Base-by-base conservation (phyloP, 2,797 vertebrate genomes). In the Sus cebifrons region DNA sequence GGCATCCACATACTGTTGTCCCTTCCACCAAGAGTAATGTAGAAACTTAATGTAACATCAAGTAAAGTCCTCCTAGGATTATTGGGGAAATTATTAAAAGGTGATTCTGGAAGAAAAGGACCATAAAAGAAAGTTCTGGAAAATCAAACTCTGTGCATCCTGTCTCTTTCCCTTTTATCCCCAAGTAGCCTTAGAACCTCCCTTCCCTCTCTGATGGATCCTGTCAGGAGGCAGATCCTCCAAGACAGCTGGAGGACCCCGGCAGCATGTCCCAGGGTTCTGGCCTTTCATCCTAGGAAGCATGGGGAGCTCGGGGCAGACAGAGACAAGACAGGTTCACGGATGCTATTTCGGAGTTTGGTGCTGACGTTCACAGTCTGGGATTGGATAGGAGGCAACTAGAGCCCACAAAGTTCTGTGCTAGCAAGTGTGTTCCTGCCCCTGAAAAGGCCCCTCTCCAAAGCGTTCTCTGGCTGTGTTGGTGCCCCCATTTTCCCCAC, bases 31-130 rank as follows among this genome's bases (percentile, higher is more conserved):
- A 83, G 40, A 78, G 75, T 56, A 85, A 82, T 23, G 44, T 54
- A 15, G 12, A 29, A 44, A 32, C 74, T 73, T 58, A 70, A 78
- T 71, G 52, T 29, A 36, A 56, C 25, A 18, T 3, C 64, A 58
- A 1, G 8, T 60, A 62, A 95, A 54, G 14, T 67, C 62, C 12
- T 71, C 60, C 40, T 14, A 68, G 70, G 79, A 65, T 67, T 81
- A 74, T n/a, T 60, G 64, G 60, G 68, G 3, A 56, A 60, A 70
- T 56, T 86, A 56, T 64, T 74, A 21, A 65, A 18, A 67, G 71
- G 68, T 91, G 70, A 91, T 82, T 94, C 86, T 95, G 49, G 82
- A 88, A 91, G 36, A 58, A 75, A 94, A 86, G 23, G 49, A 29
- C 18, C n/a, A 60, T 44, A 65, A 91, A 77, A 29, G 8, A 54